A percentile compares a stretch with the other conserved stretches of the same genome.
phyloP scores from a whole-genome alignment of 1,140 invertebrate species.

The Nixonia krombeini region DNA sequence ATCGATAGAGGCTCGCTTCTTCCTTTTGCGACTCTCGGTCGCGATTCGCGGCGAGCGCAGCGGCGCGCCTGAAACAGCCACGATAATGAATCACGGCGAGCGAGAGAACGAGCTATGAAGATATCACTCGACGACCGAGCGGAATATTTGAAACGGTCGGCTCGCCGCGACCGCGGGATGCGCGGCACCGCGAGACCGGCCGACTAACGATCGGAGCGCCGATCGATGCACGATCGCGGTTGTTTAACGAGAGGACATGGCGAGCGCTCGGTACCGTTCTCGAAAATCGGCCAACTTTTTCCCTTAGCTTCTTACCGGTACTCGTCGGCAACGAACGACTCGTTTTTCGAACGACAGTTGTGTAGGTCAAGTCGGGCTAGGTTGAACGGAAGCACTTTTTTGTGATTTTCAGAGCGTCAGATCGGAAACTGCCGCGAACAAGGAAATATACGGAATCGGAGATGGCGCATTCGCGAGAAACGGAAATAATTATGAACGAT shows the following conservation, averaged over 20 bases:
- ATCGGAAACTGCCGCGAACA: too few relatives aligned
- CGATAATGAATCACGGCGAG: constrained; percentile 44
- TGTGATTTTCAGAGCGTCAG: too few relatives aligned
- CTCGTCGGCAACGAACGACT: too few relatives aligned
- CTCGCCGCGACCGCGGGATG: background rate
- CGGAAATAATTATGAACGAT: constrained; percentile 20
- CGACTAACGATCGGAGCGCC: background rate
- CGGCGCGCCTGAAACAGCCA: constrained; percentile 34
- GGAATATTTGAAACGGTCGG: constrained; percentile 54
- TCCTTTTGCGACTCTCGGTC: constrained; percentile 33
- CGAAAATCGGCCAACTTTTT: too few relatives aligned
- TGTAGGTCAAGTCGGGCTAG: too few relatives aligned
- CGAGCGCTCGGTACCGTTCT: too few relatives aligned
- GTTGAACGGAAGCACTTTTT: too few relatives aligned
- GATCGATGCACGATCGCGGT: too few relatives aligned
- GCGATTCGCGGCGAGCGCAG: constrained; percentile 28
- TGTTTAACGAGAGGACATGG: too few relatives aligned
- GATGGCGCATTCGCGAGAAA: constrained; percentile 20
- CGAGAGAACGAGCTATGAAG: constrained; percentile 56
- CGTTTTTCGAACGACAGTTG: too few relatives aligned
- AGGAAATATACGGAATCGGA: too few relatives aligned
- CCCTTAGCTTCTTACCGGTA: too few relatives aligned
- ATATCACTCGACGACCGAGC: constrained; percentile 55
- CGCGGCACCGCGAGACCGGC: background rate
- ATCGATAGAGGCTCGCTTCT: constrained; percentile 42